A percentile compares a stretch with the other conserved stretches of the same genome.
These are phyloP conservation scores for Cephalopterus ornatus DNA, from an alignment of 2,113 vertebrate species.

Conservation along the genomic window DNA sequence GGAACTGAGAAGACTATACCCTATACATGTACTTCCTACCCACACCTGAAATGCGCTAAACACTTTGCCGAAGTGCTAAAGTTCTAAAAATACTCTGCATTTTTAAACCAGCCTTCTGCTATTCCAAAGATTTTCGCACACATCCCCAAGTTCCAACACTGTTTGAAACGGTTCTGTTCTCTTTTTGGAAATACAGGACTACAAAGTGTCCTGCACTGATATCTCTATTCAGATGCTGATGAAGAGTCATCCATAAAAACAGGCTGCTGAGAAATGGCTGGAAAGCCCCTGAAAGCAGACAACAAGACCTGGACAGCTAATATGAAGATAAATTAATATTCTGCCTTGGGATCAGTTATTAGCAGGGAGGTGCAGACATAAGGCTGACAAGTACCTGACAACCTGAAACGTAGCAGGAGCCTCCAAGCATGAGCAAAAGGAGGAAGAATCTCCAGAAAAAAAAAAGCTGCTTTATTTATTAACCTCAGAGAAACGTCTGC, in stretches of 20 bases:
- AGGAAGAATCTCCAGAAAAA: background rate
- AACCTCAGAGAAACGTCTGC: background rate
- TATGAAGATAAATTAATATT: background rate
- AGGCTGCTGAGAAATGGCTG: background rate
- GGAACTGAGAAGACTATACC: background rate
- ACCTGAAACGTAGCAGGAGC: background rate
- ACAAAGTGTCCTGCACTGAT: background rate
- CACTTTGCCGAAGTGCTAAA: background rate
- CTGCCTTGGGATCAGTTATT: background rate
- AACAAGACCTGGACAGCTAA: background rate
- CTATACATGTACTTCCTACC: background rate
- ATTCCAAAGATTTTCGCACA: background rate
- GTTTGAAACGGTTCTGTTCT: background rate
- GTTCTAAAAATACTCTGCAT: background rate
- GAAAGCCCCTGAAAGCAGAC: background rate
- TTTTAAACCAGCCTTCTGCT: background rate
- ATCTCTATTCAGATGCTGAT: background rate
- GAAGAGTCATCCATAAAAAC: background rate
- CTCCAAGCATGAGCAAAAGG: background rate
- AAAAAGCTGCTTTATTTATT: background rate
- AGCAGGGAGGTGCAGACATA: background rate
- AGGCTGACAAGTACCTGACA: background rate
- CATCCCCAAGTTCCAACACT: background rate
- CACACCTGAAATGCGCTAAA: background rate
- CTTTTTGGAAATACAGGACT: background rate